Conservation (phyloP, 2,113 vertebrate genomes). For the Mesitornis unicolor region DNA sequence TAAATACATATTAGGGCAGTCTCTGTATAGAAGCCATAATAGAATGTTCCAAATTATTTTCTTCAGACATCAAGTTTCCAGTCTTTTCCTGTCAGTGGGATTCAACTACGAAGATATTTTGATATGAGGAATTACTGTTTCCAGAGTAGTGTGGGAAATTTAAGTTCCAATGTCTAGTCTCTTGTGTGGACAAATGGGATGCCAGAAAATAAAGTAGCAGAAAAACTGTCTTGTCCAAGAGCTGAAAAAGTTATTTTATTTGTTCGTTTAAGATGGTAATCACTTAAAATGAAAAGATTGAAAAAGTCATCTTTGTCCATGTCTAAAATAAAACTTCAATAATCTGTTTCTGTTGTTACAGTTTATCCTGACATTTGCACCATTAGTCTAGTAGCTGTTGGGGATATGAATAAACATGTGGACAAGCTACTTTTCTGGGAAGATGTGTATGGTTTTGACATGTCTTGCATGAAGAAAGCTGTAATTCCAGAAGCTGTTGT, state of each 20-base stretch:
- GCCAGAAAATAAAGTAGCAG: background rate
- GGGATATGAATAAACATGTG: conserved; percentile 78
- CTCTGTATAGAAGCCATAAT: background rate
- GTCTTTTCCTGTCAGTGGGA: background rate
- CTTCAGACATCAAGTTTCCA: background rate
- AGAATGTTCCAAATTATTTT: background rate
- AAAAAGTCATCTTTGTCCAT: background rate
- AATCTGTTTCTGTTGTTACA: conserved; percentile 44
- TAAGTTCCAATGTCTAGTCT: background rate
- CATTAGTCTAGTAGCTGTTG: conserved; percentile 85
- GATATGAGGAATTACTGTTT: background rate
- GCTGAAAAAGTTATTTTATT: background rate
- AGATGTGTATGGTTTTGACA: conserved; percentile 92
- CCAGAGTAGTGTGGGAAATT: background rate
- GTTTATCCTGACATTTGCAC: conserved; percentile 94
- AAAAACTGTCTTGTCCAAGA: background rate
- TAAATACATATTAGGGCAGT: background rate
- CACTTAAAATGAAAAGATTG: background rate
- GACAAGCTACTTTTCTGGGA: conserved; percentile 92
- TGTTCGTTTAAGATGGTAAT: background rate
- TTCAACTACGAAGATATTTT: background rate
- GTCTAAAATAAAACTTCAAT: background rate
- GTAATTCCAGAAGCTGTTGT: conserved; percentile 89
- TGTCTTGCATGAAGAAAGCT: conserved; percentile 94
- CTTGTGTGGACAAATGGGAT: background rate